Conservation (phyloP, 2,888 invertebrate genomes). For the Ormyrus thymus region DNA sequence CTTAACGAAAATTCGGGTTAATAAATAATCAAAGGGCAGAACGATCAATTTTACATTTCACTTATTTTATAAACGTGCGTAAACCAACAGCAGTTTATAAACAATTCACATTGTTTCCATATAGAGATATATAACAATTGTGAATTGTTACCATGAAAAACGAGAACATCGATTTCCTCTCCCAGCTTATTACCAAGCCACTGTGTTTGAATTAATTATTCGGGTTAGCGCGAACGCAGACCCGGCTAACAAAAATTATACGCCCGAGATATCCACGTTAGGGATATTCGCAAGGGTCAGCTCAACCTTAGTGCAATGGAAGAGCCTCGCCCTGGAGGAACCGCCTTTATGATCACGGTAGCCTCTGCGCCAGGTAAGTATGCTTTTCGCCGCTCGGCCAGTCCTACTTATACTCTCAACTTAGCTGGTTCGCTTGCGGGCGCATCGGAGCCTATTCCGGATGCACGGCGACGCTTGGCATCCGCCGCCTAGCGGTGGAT, state of each 20-base stretch:
- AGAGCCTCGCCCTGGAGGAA: slow-evolving; percentile 73
- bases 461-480: not conserved
- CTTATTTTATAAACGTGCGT: too few relatives aligned
- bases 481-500: slow-evolving; percentile 21
- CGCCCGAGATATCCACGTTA: slow-evolving; percentile 77
- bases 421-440: slow-evolving; percentile 6
- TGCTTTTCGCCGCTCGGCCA: slow-evolving; percentile 62
- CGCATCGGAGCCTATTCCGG: not conserved
- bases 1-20: too few relatives aligned
- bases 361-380: slow-evolving; percentile 77
- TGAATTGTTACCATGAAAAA: too few relatives aligned
- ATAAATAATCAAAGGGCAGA: too few relatives aligned
- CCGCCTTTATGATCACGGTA: slow-evolving; percentile 76
- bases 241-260: slow-evolving; percentile 73
- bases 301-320: slow-evolving; percentile 79
- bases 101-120: too few relatives aligned
- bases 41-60: too few relatives aligned
- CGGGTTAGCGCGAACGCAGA: slow-evolving; percentile 74
- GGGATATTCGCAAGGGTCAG: slow-evolving; percentile 77
- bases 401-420: not conserved
- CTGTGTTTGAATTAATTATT: slow-evolving; percentile 56
- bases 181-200: not conserved
- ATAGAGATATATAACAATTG: too few relatives aligned
- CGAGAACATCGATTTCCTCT: too few relatives aligned
- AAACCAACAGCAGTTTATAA: too few relatives aligned